Evolutionary conservation across 35 echinoderm and acorn worm genomes (phyloP), one percentile per base, ranked within the genome.

Genomic region (Lytechinus pictus): DNA sequence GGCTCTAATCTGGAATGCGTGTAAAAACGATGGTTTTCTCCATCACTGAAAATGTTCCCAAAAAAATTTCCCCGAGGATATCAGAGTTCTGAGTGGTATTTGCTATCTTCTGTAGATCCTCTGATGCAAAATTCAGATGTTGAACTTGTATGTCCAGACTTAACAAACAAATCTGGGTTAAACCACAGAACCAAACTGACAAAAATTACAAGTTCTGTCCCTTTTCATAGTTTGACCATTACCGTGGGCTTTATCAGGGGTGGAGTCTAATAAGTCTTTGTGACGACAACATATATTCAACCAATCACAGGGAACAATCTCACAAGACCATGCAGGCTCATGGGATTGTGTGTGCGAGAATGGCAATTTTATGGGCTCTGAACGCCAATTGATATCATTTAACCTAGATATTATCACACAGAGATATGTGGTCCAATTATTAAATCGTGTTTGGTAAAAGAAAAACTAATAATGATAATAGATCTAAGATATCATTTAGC

Each of bases 221-320:
- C 66, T 79, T 79, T 79, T 79, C 66, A 79, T 24, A 79, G 66
- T 79, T 79, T 79, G 66, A 79, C 66, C 66, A 79, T 79, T n/a
- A 79, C 66, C n/a, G 6, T 79, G 4, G 66, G 66, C 66, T 24
- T 79, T 7, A 79, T 8, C 19, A 79, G 4, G 66, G 66, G 66
- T 24, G 66, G 66, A 79, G 14, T 79, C 14, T 79, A 5, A 6
- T 79, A 16, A 24, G 16, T n/a, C 66, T 79, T 16, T 79, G 14
- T 79, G 66, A 79, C 66, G 66, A 79, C 66, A 79, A 19, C n/a
- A 79, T 19, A 79, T 24, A 4, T 79, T 24, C 66, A 7, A 79
- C 66, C 66, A 79, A 79, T 79, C 66, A 79, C 16, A 79, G 66
- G n/a, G 7, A 8, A 71, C 61, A 6, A 24, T 79, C 66, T 24